A percentile compares a stretch with the other conserved stretches of the same genome.
Conservation (phyloP, 2,888 invertebrate genomes). For the Crematogaster levior region DNA sequence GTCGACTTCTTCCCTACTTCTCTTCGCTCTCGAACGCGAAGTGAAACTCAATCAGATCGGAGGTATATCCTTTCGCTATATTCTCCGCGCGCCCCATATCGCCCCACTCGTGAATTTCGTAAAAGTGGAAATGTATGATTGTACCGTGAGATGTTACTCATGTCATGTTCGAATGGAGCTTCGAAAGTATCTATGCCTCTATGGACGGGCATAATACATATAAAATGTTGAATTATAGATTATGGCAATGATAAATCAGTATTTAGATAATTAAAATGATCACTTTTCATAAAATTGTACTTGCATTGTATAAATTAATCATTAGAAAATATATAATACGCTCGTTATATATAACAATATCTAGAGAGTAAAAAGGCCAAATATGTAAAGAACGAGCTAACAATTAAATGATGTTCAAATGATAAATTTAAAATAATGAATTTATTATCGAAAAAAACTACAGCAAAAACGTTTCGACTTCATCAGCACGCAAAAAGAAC, state of each 20-base stretch:
- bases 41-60: slow-evolving; percentile 62
- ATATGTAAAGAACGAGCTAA: too few relatives aligned
- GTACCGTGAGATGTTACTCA: slow-evolving; percentile 7
- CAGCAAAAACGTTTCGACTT: too few relatives aligned
- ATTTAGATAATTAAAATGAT: background rate
- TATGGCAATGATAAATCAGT: background rate
- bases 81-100: slow-evolving; percentile 32
- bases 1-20: slow-evolving; percentile 50
- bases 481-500: too few relatives aligned
- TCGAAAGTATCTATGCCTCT: slow-evolving; percentile 19
- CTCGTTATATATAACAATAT: too few relatives aligned
- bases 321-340: too few relatives aligned
- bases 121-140: slow-evolving; percentile 33
- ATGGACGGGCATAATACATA: background rate
- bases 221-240: background rate
- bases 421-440: too few relatives aligned
- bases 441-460: too few relatives aligned
- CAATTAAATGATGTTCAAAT: too few relatives aligned
- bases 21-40: slow-evolving; percentile 53
- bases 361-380: too few relatives aligned
- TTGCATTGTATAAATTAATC: background rate
- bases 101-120: slow-evolving; percentile 31
- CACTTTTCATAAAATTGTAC: background rate
- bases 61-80: slow-evolving; percentile 45
- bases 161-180: background rate